Conservation (phyloP, 2,797 vertebrate species). For the Epinephelus coioides region DNA sequence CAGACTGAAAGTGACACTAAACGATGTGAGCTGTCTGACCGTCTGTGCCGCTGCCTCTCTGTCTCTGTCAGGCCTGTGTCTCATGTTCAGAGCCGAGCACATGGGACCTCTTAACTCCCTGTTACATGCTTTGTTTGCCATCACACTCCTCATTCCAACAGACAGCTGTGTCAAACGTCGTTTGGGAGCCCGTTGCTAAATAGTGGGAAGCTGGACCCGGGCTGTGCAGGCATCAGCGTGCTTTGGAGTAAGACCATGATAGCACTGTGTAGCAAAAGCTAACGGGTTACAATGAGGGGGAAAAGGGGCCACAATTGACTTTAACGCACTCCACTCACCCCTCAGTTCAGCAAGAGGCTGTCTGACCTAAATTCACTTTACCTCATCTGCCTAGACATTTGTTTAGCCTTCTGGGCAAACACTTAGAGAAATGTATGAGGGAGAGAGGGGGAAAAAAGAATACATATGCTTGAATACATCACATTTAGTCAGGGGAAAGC, state of each 20-base stretch:
- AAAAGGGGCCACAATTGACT: conserved; percentile 77
- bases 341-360: conserved; percentile 79
- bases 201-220: conserved; percentile 13
- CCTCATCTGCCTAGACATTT: conserved; percentile 89
- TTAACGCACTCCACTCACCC: conserved; percentile 77
- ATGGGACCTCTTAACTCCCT: conserved; percentile 45
- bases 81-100: conserved; percentile 45
- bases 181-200: conserved; percentile 46
- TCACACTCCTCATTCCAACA: conserved; percentile 51
- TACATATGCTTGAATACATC: conserved; percentile 84
- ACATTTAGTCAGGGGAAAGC: conserved; percentile 69
- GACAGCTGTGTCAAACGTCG: conserved; percentile 70
- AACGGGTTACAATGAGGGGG: conserved; percentile 55
- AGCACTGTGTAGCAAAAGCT: conserved; percentile 68
- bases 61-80: conserved; percentile 29
- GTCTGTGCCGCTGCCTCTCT: neutral
- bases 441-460: conserved; percentile 66
- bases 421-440: conserved; percentile 88
- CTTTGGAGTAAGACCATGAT: conserved; percentile 24
- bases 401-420: conserved; percentile 91
- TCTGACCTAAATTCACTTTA: conserved; percentile 88
- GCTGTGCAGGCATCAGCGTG: neutral
- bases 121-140: conserved; percentile 57
- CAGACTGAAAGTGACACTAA: neutral
- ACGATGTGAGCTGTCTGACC: neutral